phyloP scores from a whole-genome alignment of 2,888 invertebrate species.

The Lithophane ornitopus region DNA sequence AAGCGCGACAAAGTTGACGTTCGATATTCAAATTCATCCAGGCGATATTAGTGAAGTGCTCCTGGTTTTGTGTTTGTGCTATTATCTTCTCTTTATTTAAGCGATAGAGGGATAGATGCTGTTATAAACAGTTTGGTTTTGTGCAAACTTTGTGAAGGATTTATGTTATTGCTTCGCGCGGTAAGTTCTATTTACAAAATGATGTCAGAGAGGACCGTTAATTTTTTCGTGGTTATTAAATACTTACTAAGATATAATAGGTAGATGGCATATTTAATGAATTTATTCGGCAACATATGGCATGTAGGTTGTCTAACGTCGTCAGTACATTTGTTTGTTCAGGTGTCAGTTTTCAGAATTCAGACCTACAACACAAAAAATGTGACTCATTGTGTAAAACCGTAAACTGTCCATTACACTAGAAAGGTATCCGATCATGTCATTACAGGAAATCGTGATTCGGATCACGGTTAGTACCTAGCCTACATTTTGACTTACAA shows the following conservation, averaged over 20 bases:
- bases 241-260: constrained; percentile 17
- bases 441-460: constrained; percentile 44
- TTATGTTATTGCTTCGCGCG: constrained; percentile 69
- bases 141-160: constrained; percentile 74
- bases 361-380: constrained; percentile 42
- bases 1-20: constrained; percentile 73
- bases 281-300: constrained; percentile 24
- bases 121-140: constrained; percentile 75
- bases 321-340: constrained; percentile 55
- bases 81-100: constrained; percentile 84
- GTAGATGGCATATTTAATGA: constrained; percentile 6
- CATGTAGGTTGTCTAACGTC: constrained; percentile 29
- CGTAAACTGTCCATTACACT: constrained; percentile 34
- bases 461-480: constrained; percentile 42
- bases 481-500: constrained; percentile 25
- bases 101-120: constrained; percentile 83
- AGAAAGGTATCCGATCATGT: constrained; percentile 33
- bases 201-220: constrained; percentile 59
- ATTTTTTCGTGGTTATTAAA: constrained; percentile 49
- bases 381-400: constrained; percentile 59
- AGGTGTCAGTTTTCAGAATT: constrained; percentile 54
- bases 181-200: constrained; percentile 68
- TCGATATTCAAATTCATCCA: constrained; percentile 55
- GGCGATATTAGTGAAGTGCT: constrained; percentile 74
- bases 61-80: constrained; percentile 71